These are phyloP conservation scores for Cirrhinus molitorella DNA, from an alignment of 2,797 vertebrate species.

Conservation along the genomic window DNA sequence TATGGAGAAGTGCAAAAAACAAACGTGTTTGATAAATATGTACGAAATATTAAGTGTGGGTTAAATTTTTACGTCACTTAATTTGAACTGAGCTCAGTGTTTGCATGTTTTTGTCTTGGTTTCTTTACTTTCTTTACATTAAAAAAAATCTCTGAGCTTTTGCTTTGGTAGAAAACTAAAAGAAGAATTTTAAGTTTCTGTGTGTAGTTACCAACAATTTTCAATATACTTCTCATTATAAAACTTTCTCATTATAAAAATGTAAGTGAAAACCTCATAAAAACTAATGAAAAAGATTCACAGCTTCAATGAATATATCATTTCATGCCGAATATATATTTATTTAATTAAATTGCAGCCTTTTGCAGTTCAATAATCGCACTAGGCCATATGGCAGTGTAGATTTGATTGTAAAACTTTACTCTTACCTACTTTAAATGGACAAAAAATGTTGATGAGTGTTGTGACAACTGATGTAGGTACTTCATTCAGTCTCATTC, in stretches of 20 bases:
- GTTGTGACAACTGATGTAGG: no score
- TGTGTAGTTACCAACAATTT: not conserved
- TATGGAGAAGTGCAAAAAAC: not conserved
- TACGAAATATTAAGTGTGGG: not conserved
- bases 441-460: no score
- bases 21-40: not conserved
- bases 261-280: not conserved
- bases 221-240: not conserved
- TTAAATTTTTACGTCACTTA: not conserved
- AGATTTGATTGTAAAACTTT: not conserved
- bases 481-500: not conserved
- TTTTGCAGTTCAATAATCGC: not conserved
- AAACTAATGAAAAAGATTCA: not conserved
- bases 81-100: not conserved
- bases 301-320: no score
- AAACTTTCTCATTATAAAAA: not conserved
- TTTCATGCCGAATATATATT: not conserved
- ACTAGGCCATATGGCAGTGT: not conserved
- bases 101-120: not conserved
- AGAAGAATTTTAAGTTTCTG: not conserved
- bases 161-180: not conserved
- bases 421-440: not conserved
- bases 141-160: not conserved
- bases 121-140: not conserved
- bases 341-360: not conserved